phyloP scores from a whole-genome alignment of 2,888 invertebrate genomes.

The Melikaiella ostensackeni region DNA sequence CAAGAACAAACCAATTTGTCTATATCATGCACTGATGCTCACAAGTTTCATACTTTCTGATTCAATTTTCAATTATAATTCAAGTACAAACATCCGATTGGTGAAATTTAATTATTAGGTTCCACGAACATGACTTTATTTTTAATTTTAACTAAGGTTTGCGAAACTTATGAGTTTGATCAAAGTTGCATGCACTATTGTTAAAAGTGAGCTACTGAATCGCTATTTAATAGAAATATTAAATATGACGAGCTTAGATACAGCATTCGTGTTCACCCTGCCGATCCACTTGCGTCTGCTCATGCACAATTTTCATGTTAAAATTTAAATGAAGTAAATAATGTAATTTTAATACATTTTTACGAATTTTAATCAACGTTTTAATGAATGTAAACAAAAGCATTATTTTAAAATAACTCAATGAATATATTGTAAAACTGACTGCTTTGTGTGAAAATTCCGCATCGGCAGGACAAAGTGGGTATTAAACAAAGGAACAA shows the following conservation, averaged over 20 bases:
- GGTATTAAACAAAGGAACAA: slow-evolving; percentile 67
- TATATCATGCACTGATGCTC: slow-evolving; percentile 30
- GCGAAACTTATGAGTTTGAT: slow-evolving; percentile 64
- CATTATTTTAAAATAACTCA: neutral
- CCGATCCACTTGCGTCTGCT: slow-evolving; percentile 64
- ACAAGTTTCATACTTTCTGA: slow-evolving; percentile 18
- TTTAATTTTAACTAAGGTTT: neutral
- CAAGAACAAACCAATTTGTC: slow-evolving; percentile 33
- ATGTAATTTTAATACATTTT: neutral
- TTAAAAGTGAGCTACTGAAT: slow-evolving; percentile 77
- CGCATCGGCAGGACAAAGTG: slow-evolving; percentile 56
- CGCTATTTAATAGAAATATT: slow-evolving; percentile 74
- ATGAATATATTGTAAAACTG: neutral
- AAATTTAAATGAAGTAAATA: slow-evolving; percentile 21
- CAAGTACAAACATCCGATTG: too few species aligned
- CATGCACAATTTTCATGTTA: slow-evolving; percentile 53
- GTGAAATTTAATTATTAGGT: neutral
- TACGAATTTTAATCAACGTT: neutral
- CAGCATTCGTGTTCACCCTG: slow-evolving; percentile 75
- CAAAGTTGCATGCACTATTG: slow-evolving; percentile 76
- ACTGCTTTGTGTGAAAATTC: slow-evolving; percentile 48
- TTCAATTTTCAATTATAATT: neutral
- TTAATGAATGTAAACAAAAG: neutral
- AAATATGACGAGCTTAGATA: slow-evolving; percentile 76
- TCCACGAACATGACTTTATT: too few species aligned